These are phyloP conservation scores for Upupa epops DNA, from an alignment of 2,113 vertebrate genomes.

Conservation along the genomic window DNA sequence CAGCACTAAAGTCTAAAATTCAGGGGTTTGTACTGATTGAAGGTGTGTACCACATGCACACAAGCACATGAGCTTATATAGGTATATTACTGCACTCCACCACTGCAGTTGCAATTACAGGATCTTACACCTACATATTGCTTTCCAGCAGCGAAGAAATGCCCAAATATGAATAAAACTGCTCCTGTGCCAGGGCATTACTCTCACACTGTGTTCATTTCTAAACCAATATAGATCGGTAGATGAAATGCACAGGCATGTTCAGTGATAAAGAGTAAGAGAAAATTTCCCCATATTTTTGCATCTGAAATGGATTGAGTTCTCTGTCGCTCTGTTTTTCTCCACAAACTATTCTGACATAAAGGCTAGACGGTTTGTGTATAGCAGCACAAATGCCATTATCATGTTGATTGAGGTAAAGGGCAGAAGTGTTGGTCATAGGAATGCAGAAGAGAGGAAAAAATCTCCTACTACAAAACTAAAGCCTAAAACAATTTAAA, in stretches of 20 bases:
- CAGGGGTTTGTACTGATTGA: not conserved
- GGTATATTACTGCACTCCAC: not conserved
- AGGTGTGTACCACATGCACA: not conserved
- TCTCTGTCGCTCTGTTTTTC: not conserved
- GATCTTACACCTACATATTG: not conserved
- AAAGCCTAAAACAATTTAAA: slow-evolving; percentile 35
- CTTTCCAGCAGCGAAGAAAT: slow-evolving; percentile 4
- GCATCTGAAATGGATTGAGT: not conserved
- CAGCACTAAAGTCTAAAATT: not conserved
- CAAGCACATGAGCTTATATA: not conserved
- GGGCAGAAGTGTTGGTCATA: slow-evolving; percentile 28
- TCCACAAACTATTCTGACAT: slow-evolving; percentile 11
- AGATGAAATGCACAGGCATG: slow-evolving; percentile 13
- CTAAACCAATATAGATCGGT: not conserved
- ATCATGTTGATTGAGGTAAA: slow-evolving; percentile 53
- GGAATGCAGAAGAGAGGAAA: slow-evolving; percentile 3
- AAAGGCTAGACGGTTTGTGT: not conserved
- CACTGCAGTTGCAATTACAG: not conserved
- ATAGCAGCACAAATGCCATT: slow-evolving; percentile 38
- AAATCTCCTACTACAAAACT: slow-evolving; percentile 9
- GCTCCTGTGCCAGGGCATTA: not conserved
- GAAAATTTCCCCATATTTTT: not conserved
- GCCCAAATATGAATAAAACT: slow-evolving; percentile 7
- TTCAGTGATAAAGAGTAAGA: not conserved
- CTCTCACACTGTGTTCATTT: not conserved